Evolutionary conservation across 2,797 vertebrate genomes (phyloP).

Genomic region (Linurgus olivaceus): DNA sequence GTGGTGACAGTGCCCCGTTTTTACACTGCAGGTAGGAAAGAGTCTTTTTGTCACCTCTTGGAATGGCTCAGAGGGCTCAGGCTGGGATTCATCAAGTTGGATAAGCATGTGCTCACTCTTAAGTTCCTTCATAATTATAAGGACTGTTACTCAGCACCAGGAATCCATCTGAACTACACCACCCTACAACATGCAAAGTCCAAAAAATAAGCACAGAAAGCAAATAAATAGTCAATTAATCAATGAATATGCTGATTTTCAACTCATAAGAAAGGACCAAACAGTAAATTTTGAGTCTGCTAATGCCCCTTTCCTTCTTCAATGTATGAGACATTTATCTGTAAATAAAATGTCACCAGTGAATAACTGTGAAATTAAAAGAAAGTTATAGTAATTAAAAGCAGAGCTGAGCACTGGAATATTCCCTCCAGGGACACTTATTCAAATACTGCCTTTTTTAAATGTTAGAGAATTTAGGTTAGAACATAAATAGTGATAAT

Average conservation of each 20-base stretch:
- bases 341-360: conserved; percentile 32
- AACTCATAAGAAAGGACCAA: not conserved
- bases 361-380: conserved; percentile 35
- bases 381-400: conserved; percentile 25
- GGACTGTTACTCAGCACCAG: not conserved
- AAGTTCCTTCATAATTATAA: not conserved
- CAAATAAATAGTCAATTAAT: not conserved
- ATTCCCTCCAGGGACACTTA: not conserved
- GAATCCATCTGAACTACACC: not conserved
- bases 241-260: not conserved
- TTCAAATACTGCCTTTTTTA: not conserved
- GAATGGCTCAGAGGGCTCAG: not conserved
- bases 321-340: not conserved
- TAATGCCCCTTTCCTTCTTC: not conserved
- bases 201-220: not conserved
- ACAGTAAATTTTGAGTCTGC: not conserved
- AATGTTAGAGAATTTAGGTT: not conserved
- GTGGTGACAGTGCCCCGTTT: not conserved
- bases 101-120: not conserved
- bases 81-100: not conserved
- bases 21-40: not conserved
- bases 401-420: not conserved
- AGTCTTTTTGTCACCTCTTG: not conserved
- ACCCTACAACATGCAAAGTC: not conserved
- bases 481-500: not conserved